Base-by-base conservation (phyloP, 2,797 vertebrate genomes). In the Furcifer pardalis region DNA sequence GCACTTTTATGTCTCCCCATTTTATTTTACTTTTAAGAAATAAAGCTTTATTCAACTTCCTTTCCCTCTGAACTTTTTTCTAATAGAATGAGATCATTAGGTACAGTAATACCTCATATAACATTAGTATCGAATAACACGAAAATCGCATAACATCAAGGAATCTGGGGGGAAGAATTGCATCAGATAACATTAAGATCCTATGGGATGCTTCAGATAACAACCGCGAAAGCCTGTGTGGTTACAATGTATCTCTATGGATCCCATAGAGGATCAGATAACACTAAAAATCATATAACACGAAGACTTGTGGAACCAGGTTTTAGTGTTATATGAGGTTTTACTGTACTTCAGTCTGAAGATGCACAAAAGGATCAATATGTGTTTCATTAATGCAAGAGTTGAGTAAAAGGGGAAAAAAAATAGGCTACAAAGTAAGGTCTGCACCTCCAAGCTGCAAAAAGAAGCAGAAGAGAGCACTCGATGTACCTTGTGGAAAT, bases 291-390 rank as follows among this genome's bases (percentile, higher is more conserved):
- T n/a, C n/a, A n/a, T n/a, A n/a, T n/a, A n/a, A n/a, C n/a, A n/a
- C n/a, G n/a, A n/a, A n/a, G n/a, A n/a, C n/a, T n/a, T n/a, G n/a
- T n/a, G n/a, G n/a, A n/a, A n/a, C n/a, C n/a, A n/a, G n/a, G n/a
- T n/a, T n/a, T n/a, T n/a, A n/a, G n/a, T n/a, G n/a, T n/a, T n/a
- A n/a, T n/a, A n/a, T n/a, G n/a, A n/a, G n/a, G n/a, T n/a, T n/a
- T n/a, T n/a, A n/a, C n/a, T n/a, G n/a, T n/a, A 49, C 5, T 1
- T 71, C 60, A 21, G 9, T 85, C 83, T 44, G 27, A 44, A 87
- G 35, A 60, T 15, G 7, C 12, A 82, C 85, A 80, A 87, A 85
- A 77, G 25, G 0, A 83, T 82, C 30, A 81, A 82, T 68, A 87
- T 2, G 4, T 32, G 6, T 52, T 85, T 2, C 10, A 37, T 59